phyloP scores from a whole-genome alignment of 2,888 invertebrate species.

The Brenthis daphne region DNA sequence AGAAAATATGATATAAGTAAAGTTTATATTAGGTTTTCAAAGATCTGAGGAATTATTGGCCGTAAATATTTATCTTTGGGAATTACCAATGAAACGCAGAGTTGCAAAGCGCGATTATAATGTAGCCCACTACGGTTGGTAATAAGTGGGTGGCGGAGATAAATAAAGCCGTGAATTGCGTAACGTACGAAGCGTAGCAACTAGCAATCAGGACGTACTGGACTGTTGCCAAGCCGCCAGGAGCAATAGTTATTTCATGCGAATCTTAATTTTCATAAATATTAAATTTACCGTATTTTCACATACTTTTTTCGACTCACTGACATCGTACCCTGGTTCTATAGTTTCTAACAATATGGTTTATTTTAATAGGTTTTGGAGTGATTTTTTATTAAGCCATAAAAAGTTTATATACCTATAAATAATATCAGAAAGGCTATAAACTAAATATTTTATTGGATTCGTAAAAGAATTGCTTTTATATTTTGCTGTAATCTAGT shows the following conservation, averaged over 20 bases:
- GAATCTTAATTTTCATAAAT: conserved; percentile 25
- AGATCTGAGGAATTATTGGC: not conserved
- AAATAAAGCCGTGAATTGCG: conserved; percentile 36
- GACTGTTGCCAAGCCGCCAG: conserved; percentile 38
- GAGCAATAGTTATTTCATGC: conserved; percentile 34
- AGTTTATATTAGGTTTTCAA: no score
- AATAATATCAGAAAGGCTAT: no score
- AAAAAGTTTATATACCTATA: no score
- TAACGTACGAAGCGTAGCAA: conserved; percentile 30
- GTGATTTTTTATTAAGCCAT: no score
- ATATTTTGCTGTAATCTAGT: no score
- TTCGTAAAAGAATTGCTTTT: no score
- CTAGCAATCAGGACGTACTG: conserved; percentile 40
- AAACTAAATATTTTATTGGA: no score
- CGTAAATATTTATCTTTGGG: conserved; percentile 7
- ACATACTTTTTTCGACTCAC: conserved; percentile 7
- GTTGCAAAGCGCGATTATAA: conserved; percentile 3
- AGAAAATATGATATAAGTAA: no score
- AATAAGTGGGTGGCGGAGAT: conserved; percentile 24
- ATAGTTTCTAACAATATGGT: not conserved
- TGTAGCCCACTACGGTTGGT: not conserved
- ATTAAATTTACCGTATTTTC: conserved; percentile 19
- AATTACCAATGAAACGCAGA: not conserved
- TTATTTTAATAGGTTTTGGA: not conserved
- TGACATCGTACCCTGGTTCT: conserved; percentile 4